phyloP scores from a whole-genome alignment of 2,113 vertebrate genomes.

The Platichthys stellatus region DNA sequence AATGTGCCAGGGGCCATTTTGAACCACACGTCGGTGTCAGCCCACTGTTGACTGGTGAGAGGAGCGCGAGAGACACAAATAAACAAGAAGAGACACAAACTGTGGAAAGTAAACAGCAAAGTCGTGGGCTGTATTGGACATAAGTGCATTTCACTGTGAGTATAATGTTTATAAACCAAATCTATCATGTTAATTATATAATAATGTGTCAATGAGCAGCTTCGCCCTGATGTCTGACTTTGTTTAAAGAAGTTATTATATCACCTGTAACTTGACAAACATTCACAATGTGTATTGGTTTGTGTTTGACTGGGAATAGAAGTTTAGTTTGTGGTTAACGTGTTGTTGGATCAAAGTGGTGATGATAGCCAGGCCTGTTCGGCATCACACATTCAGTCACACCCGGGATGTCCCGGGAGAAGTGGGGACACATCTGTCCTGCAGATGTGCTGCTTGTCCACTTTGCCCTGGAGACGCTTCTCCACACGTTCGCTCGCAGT shows the following conservation, averaged over 20 bases:
- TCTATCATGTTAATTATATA: not conserved
- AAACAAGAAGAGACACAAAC: constrained; percentile 19
- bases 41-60: constrained; percentile 34
- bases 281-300: not conserved
- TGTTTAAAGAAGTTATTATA: not conserved
- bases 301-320: not conserved
- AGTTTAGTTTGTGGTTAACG: not conserved
- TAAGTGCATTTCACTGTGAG: constrained; percentile 11
- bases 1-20: constrained; percentile 82
- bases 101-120: no score
- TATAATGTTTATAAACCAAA: not conserved
- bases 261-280: no score
- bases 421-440: constrained; percentile 22
- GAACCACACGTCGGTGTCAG: constrained; percentile 60
- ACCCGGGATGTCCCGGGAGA: no score
- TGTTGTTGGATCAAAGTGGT: not conserved
- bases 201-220: not conserved
- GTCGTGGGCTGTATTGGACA: not conserved
- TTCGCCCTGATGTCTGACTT: not conserved
- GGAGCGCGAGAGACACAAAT: constrained; percentile 45
- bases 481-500: no score
- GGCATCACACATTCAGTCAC: not conserved
- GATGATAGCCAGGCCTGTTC: not conserved
- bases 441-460: constrained; percentile 5
- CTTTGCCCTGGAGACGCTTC: not conserved